Base-by-base conservation (phyloP, 2,797 vertebrate species). In the Arrhamphus sclerolepis region DNA sequence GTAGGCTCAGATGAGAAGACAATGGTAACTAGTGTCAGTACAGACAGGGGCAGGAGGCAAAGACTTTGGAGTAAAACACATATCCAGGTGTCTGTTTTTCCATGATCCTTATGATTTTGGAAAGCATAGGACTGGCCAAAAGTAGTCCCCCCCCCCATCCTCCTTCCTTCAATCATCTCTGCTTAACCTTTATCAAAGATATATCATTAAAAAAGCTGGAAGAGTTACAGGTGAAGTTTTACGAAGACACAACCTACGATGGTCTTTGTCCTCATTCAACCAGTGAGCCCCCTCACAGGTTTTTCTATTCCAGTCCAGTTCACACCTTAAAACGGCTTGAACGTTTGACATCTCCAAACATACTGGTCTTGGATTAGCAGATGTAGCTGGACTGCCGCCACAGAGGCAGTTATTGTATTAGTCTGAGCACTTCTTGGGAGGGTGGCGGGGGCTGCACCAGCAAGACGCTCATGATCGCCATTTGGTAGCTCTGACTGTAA, bases 331-430 rank as follows among this genome's bases (percentile, higher is more conserved):
- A 89, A 77, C 89, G 87, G 89, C 78, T 78, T 87, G 85, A 90
- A 90, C 91, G 88, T 91, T 87, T 92, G 90, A 91, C 90, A 85
- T 92, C 85, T 87, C 87, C 75, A 88, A 89, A 90, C 87, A 90
- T 84, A 71, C 72, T 11, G 66, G 70, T 70, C 83, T 71, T 20
- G 57, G 66, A 80, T 77, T 56, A 85, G 87, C 91, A 92, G 89
- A 91, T 91, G 90, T 89, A 87, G 59, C 74, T 51, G 78, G 72
- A 81, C 54, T 50, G 53, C 55, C 66, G 69, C 83, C 82, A 88
- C 80, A 89, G 86, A 89, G 83, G 76, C 83, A 77, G 89, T 85
- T 88, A 84, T 91, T 91, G 84, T 89, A 72, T 80, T 70, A 69
- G 80, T 52, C 81, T 52, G 44, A 46, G 48, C 2, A 39, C 86